Base-by-base conservation (phyloP, 2,888 invertebrate species). In the Cataglyphis livida region DNA sequence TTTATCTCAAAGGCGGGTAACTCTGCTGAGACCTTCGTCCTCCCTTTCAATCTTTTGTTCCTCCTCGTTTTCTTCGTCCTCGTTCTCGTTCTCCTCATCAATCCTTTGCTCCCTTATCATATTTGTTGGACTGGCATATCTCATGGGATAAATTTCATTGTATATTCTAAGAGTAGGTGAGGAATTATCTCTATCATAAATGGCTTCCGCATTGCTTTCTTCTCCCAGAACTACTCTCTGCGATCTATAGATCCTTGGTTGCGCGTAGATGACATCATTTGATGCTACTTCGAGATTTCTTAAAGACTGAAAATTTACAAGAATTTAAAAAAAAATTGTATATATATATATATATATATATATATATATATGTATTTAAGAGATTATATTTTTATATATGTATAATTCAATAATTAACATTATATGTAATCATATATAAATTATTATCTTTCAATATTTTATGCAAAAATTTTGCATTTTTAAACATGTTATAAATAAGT, bases 81-180 rank as follows among this genome's bases (percentile, higher is more conserved):
- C 86, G 44, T 85, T 82, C 76, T 92, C 93, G 41, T 92, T 86
- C 61, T 94, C 94, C 64, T 94, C 93, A 35, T 90, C 86, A 32
- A 94, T 94, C 9, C 92, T 93, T 5, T 90, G 90, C 68, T 94
- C 93, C 12, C 90, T 91, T 32, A 91, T 91, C 62, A 91, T 89
- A 32, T 93, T 73, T 54, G 86, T 93, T 4, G 94, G 94, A 65
- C 92, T 94, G 10, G 89, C 83, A 48, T 90, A 88, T 64, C 93
- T 89, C 38, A 90, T 89, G 10, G 94, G 92, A 89, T 94, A 94
- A 41, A 87, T 85, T 85, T 94, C 93, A 83, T 94, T 90, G 35
- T 91, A 92, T 12, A 90, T 89, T 68, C 87, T 90, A 7, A 86
- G 87, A 70, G 6, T 78, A 0, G 92, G 90, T 2, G 92, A 90